Percentiles rank a stretch among this genome's conserved stretches.
These are phyloP conservation scores for Eurystomus glaucurus DNA, from an alignment of 2,797 vertebrate species.

Conservation along the genomic window DNA sequence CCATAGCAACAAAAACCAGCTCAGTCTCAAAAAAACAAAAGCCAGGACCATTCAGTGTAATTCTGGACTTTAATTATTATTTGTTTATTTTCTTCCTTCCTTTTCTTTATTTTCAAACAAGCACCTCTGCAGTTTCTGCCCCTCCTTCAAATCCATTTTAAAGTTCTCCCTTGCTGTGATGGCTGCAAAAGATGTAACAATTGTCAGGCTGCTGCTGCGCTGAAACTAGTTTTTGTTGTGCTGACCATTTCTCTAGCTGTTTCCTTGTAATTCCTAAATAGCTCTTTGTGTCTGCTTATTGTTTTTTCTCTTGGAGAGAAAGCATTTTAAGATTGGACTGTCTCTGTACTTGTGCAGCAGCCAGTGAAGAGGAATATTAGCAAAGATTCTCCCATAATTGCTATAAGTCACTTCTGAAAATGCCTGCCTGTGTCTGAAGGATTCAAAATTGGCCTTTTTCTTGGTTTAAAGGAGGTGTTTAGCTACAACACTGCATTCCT, in stretches of 20 bases:
- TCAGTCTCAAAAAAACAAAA: constrained; percentile 7
- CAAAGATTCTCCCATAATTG: neutral
- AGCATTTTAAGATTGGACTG: neutral
- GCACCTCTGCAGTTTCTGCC: neutral
- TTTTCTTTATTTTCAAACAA: constrained; percentile 23
- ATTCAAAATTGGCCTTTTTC: neutral
- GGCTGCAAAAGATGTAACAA: constrained; percentile 45
- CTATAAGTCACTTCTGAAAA: neutral
- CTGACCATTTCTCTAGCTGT: constrained; percentile 28
- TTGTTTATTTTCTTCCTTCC: neutral
- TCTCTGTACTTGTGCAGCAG: neutral
- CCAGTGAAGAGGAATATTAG: neutral
- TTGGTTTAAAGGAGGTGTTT: constrained; percentile 1
- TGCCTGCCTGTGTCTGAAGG: neutral
- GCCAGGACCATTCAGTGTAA: neutral
- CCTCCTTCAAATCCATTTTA: constrained; percentile 32
- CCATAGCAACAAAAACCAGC: neutral
- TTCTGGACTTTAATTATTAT: constrained; percentile 5
- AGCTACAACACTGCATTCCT: neutral
- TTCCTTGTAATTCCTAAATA: constrained; percentile 5
- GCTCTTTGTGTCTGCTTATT: neutral
- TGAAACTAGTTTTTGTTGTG: neutral
- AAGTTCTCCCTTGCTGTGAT: constrained; percentile 36
- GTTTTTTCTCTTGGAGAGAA: neutral
- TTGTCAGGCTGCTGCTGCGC: constrained; percentile 30